Evolutionary conservation across 2,888 invertebrate species (phyloP).

Genomic region (Caenorhabditis auriculariae): DNA sequence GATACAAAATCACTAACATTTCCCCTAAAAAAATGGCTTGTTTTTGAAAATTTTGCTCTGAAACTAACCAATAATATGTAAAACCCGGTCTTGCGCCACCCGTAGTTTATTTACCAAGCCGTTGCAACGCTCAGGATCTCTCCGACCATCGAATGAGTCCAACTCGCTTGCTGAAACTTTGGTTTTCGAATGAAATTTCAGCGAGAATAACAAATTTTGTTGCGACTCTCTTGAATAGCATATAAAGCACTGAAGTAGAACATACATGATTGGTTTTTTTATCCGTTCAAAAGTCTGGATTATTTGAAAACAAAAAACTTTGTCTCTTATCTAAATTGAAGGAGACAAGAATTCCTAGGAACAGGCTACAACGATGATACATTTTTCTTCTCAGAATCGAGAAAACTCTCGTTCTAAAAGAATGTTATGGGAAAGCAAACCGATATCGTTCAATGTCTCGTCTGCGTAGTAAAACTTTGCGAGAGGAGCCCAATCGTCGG

Average conservation of each 20-base stretch:
- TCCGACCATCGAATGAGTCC: constrained; percentile 96
- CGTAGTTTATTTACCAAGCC: constrained; percentile 89
- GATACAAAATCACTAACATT: constrained; percentile 60
- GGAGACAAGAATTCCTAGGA: too few relatives aligned
- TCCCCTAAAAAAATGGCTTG: constrained; percentile 53
- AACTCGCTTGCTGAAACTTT: constrained; percentile 75
- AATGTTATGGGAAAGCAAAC: constrained; percentile 17
- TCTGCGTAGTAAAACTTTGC: constrained; percentile 88
- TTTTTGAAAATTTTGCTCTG: background rate
- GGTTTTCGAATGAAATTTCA: too few relatives aligned
- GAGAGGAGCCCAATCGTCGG: constrained; percentile 61
- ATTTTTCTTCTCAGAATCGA: background rate
- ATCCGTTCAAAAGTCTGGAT: too few relatives aligned
- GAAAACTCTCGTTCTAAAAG: background rate
- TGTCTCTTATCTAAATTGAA: too few relatives aligned
- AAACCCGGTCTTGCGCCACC: constrained; percentile 75
- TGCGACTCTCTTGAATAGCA: too few relatives aligned
- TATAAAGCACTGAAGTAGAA: too few relatives aligned
- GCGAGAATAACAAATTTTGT: background rate
- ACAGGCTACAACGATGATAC: too few relatives aligned
- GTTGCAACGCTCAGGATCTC: constrained; percentile 94
- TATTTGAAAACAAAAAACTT: too few relatives aligned
- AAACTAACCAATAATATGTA: constrained; percentile 61
- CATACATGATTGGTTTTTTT: too few relatives aligned
- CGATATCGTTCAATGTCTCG: constrained; percentile 88